Conservation (phyloP, 2,888 invertebrate species). For the Dysmachus trigonus region DNA sequence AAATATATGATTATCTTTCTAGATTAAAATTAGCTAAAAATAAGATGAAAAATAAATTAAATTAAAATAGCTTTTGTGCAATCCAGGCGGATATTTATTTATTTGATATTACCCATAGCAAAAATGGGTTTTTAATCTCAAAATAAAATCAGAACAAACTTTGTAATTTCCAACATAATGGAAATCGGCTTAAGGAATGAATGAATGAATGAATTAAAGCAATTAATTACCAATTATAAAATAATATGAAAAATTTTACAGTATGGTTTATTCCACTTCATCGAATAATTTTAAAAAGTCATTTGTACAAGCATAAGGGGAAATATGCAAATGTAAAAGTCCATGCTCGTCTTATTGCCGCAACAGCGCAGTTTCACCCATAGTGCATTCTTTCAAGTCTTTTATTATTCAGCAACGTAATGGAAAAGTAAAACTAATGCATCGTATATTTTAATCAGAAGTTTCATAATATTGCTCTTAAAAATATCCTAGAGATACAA, state of each 20-base stretch:
- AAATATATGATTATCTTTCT: too few relatives aligned
- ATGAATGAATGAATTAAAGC: neutral
- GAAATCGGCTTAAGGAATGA: neutral
- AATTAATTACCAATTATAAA: neutral
- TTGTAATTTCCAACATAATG: neutral
- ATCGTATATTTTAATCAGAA: neutral
- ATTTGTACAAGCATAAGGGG: neutral
- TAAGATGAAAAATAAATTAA: too few relatives aligned
- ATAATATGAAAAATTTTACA: neutral
- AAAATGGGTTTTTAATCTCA: neutral
- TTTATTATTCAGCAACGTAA: neutral
- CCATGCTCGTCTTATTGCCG: neutral
- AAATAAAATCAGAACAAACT: neutral
- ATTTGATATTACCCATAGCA: neutral
- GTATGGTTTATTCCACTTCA: neutral
- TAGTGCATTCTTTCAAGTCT: neutral
- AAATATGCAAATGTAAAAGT: neutral
- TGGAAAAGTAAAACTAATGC: neutral
- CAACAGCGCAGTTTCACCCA: neutral
- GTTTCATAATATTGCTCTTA: neutral
- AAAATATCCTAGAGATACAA: neutral
- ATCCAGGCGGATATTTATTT: too few relatives aligned
- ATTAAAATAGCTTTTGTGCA: too few relatives aligned
- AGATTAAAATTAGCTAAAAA: too few relatives aligned
- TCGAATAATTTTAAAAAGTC: neutral